A percentile compares a stretch with the other conserved stretches of the same genome.
These are phyloP conservation scores for Chaenocephalus aceratus DNA, from an alignment of 2,113 vertebrate genomes.

Conservation along the genomic window DNA sequence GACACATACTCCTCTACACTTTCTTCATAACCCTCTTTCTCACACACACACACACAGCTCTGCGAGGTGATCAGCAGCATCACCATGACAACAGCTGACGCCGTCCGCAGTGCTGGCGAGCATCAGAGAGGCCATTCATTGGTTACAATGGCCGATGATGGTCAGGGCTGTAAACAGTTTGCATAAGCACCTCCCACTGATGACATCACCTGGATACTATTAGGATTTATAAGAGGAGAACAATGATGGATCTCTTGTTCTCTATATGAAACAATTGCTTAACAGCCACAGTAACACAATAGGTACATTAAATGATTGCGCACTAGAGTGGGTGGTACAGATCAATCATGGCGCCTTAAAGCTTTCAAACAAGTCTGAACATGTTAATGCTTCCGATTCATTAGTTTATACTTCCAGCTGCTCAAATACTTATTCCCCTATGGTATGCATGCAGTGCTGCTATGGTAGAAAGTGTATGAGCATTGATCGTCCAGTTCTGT, in stretches of 20 bases:
- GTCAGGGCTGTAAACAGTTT: slow-evolving; percentile 47
- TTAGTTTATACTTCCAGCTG: slow-evolving; percentile 24
- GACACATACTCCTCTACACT: neutral
- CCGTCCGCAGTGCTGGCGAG: slow-evolving; percentile 25
- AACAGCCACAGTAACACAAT: neutral
- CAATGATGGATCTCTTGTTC: neutral
- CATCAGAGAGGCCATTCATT: slow-evolving; percentile 39
- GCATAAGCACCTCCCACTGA: slow-evolving; percentile 25
- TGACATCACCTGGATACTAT: slow-evolving; percentile 6
- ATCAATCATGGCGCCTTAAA: slow-evolving; percentile 17
- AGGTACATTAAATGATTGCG: slow-evolving; percentile 3
- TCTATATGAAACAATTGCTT: neutral
- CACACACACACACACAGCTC: slow-evolving; percentile 45
- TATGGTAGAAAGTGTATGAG: neutral
- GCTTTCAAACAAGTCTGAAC: slow-evolving; percentile 38
- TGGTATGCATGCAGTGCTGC: neutral
- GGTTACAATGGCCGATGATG: slow-evolving; percentile 17
- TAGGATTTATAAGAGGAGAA: neutral
- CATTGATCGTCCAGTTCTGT: neutral
- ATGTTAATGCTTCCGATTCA: slow-evolving; percentile 16
- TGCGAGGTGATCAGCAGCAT: slow-evolving; percentile 80
- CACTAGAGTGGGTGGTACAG: neutral
- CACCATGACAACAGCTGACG: slow-evolving; percentile 84
- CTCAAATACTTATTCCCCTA: slow-evolving; percentile 9
- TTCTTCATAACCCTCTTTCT: neutral